Evolutionary conservation across 1,140 invertebrate species (phyloP).

Genomic region (Macrobrachium rosenbergii): DNA sequence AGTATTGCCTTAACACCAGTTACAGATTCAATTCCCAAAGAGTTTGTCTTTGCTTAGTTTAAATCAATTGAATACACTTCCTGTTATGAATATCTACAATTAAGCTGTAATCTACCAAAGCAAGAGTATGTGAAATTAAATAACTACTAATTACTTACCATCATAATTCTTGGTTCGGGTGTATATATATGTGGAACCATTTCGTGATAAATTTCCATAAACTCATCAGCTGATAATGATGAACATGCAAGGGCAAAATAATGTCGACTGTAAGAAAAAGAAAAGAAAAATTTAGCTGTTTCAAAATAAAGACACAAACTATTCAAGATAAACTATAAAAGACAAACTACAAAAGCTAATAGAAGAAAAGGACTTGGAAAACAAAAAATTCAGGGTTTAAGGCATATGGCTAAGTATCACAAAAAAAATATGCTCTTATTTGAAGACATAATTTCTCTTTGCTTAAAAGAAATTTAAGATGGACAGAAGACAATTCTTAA

Average conservation of each 20-base stretch:
- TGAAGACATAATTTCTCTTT: too few relatives aligned
- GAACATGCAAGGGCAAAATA: constrained; percentile 75
- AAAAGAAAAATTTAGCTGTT: background rate
- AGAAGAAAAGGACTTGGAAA: background rate
- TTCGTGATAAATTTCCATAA: constrained; percentile 80
- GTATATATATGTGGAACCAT: constrained; percentile 86
- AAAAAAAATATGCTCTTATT: too few relatives aligned
- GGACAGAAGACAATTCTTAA: too few relatives aligned
- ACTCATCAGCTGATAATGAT: constrained; percentile 78
- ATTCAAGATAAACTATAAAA: background rate
- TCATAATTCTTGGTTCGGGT: constrained; percentile 81
- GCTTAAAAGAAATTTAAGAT: too few relatives aligned
- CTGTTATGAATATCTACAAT: too few relatives aligned
- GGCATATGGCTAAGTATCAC: too few relatives aligned
- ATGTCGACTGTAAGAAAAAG: constrained; percentile 70
- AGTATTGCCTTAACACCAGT: too few relatives aligned
- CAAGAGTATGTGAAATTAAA: constrained; percentile 67
- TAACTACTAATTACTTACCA: constrained; percentile 70
- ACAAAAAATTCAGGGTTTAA: too few relatives aligned
- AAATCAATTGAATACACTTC: too few relatives aligned
- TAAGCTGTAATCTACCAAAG: too few relatives aligned
- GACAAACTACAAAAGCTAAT: background rate
- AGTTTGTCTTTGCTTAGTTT: too few relatives aligned
- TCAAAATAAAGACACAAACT: background rate
- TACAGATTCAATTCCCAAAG: too few relatives aligned